A percentile compares a stretch with the other conserved stretches of the same genome.
Conservation (phyloP, 2,113 vertebrate genomes). For the Pachypanchax playfairii region DNA sequence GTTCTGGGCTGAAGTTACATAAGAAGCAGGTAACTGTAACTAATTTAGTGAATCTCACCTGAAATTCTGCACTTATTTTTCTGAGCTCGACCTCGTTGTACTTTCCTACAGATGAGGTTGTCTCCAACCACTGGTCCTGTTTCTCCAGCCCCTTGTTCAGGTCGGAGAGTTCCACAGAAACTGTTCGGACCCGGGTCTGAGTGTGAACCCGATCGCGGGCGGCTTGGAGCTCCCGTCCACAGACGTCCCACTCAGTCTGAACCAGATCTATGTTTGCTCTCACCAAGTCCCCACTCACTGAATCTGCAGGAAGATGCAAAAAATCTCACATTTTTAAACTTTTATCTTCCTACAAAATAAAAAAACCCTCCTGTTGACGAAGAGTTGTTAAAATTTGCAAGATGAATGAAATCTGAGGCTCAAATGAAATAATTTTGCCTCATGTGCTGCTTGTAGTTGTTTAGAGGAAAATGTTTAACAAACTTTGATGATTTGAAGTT, state of each 20-base stretch:
- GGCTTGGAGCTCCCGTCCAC: conserved; percentile 79
- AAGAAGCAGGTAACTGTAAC: not conserved
- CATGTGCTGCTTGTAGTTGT: not conserved
- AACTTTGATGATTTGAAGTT: not conserved
- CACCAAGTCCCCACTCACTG: conserved; percentile 62
- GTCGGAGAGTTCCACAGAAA: conserved; percentile 79
- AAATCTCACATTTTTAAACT: not conserved
- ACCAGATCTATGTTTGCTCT: conserved; percentile 72
- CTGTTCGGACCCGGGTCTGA: conserved; percentile 79
- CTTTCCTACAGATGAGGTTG: not conserved
- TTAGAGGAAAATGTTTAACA: not conserved
- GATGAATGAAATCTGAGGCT: too few relatives aligned
- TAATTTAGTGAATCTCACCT: conserved; percentile 75
- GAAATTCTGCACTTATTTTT: conserved; percentile 76
- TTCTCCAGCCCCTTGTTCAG: conserved; percentile 77
- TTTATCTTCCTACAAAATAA: too few relatives aligned
- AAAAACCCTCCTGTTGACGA: too few relatives aligned
- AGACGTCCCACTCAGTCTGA: conserved; percentile 82
- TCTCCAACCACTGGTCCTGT: conserved; percentile 83
- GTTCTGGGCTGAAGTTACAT: conserved; percentile 13
- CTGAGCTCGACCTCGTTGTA: conserved; percentile 60
- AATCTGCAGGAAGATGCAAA: conserved; percentile 71
- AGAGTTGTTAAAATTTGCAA: too few relatives aligned
- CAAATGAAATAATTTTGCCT: too few relatives aligned
- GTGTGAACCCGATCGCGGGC: conserved; percentile 76